Evolutionary conservation across 2,797 vertebrate genomes (phyloP), one percentile per base, ranked within the genome.

Genomic region (Myripristis murdjan): DNA sequence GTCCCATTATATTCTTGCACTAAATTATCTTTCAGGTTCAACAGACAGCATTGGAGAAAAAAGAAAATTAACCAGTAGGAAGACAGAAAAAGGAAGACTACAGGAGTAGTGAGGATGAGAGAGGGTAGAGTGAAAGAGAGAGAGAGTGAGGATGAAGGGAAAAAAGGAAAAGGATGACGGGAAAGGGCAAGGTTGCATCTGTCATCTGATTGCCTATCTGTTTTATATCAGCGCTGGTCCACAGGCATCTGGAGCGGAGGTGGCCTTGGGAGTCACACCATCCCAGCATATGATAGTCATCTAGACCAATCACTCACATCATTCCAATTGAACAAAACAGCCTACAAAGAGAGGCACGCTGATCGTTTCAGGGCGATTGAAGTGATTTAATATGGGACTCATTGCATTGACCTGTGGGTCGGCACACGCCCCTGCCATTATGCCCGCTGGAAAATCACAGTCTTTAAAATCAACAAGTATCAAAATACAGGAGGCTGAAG

Each of bases 311-410:
- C 47, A 48, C 33, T 52, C 61, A 20, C 56, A 43, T 44, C 39
- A 6, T 9, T 33, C 8, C 16, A 28, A 33, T 54, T 54, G 7
- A 15, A 15, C n/a, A 39, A n/a, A 15, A 62, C 28, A n/a, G 44
- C n/a, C 8, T 11, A 51, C 10, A 18, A 35, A 18, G 12, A 12
- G 56, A n/a, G 9, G 33, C 43, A 20, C 41, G 12, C 10, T 15
- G 47, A 24, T 49, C 24, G 47, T 24, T n/a, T 48, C 18, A 23
- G 47, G 47, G 47, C 3, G 64, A 79, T 53, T 70, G 31, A 73
- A 72, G 69, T 73, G 84, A 86, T 87, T 84, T 80, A 90, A 86
- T 65, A 28, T 33, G 53, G 48, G 47, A 83, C 58, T 49, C n/a
- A 62, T 49, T 67, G 75, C 49, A 66, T 76, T 49, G 59, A 65